phyloP scores from a whole-genome alignment of 1,140 invertebrate species.

The Branchinecta lynchi region DNA sequence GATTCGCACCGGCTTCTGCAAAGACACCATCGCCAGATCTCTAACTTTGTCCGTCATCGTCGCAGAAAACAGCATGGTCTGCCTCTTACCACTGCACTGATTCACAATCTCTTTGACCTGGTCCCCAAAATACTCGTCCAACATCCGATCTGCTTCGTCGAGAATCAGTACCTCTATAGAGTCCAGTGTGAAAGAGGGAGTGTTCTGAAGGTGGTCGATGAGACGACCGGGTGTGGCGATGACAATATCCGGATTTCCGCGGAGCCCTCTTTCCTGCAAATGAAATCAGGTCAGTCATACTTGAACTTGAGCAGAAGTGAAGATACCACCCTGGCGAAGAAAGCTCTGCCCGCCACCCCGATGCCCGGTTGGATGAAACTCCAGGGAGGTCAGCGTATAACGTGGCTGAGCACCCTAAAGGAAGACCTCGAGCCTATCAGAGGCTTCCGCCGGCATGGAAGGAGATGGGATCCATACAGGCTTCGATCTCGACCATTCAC shows the following conservation, averaged over 20 bases:
- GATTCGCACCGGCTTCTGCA: slow-evolving; percentile 79
- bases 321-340: no score
- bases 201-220: slow-evolving; percentile 93
- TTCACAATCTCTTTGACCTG: slow-evolving; percentile 94
- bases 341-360: no score
- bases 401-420: no score
- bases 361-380: no score
- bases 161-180: slow-evolving; percentile 86
- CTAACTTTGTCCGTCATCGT: slow-evolving; percentile 96
- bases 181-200: slow-evolving; percentile 74
- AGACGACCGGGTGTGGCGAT: slow-evolving; percentile 94
- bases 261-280: slow-evolving; percentile 57
- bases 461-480: no score
- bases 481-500: no score
- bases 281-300: no score
- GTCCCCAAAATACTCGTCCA: slow-evolving; percentile 95
- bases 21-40: slow-evolving; percentile 76
- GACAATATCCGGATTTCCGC: slow-evolving; percentile 86
- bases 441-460: no score
- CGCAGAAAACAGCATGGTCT: slow-evolving; percentile 94
- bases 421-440: no score
- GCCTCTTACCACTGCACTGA: slow-evolving; percentile 77
- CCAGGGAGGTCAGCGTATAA: no score
- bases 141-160: slow-evolving; percentile 92
- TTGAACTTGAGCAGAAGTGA: no score